Conservation (phyloP, 2,888 invertebrate species). For the Pyrgus malvae region DNA sequence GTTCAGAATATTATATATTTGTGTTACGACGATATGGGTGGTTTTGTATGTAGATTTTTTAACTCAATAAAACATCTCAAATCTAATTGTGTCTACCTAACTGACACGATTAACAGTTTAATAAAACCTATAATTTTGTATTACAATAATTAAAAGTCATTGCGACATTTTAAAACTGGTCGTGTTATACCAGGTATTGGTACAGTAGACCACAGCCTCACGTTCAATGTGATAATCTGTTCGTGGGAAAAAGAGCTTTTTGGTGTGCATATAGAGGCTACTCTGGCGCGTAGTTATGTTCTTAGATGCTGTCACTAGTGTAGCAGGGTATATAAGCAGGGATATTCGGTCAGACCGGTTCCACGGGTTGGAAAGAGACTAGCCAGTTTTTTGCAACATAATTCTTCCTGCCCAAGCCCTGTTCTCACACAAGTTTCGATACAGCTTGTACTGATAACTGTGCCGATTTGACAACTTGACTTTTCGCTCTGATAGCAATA, state of each 20-base stretch:
- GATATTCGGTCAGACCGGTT: conserved; percentile 46
- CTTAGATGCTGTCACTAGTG: conserved; percentile 1
- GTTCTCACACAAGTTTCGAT: conserved; percentile 43
- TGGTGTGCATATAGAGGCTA: not conserved
- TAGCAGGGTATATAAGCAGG: conserved; percentile 18
- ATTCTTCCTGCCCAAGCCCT: conserved; percentile 42
- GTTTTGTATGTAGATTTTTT: too few relatives aligned
- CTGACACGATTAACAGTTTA: too few relatives aligned
- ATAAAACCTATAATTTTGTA: not conserved
- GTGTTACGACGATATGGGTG: too few relatives aligned
- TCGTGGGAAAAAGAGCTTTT: not conserved
- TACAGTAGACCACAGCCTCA: conserved; percentile 1
- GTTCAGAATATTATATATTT: too few relatives aligned
- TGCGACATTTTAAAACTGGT: conserved; percentile 7
- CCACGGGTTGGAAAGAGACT: conserved; percentile 36
- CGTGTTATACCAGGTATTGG: conserved; percentile 16
- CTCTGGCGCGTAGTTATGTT: not conserved
- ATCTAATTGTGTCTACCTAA: too few relatives aligned
- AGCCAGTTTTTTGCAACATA: conserved; percentile 43
- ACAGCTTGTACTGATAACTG: conserved; percentile 23
- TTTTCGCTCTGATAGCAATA: conserved; percentile 11
- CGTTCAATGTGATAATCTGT: not conserved
- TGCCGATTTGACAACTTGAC: conserved; percentile 26
- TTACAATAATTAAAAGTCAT: not conserved
- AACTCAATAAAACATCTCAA: too few relatives aligned